These are phyloP conservation scores for Pseudococcus jackbeardsleyi DNA, from an alignment of 2,888 invertebrate genomes.

Conservation along the genomic window DNA sequence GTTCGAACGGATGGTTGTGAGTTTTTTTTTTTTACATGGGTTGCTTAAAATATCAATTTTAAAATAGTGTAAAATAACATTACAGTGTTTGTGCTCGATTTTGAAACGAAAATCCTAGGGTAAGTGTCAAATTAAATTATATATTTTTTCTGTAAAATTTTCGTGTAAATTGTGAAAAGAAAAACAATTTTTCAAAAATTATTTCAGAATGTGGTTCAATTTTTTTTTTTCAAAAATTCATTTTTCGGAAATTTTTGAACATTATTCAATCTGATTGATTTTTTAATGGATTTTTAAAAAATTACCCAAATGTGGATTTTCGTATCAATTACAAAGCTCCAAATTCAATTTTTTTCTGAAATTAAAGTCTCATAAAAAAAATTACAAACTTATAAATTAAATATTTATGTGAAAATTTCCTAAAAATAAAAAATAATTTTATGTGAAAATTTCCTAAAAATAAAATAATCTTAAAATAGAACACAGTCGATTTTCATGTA, in stretches of 20 bases:
- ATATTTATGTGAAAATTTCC: neutral
- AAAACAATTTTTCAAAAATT: neutral
- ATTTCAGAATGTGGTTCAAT: neutral
- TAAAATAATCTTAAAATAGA: neutral
- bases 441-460: neutral
- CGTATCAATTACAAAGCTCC: neutral
- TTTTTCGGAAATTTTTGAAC: neutral
- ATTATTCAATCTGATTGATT: neutral
- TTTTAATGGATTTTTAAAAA: neutral
- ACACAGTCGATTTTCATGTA: neutral
- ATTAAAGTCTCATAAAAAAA: neutral
- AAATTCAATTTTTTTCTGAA: neutral
- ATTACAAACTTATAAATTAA: neutral
- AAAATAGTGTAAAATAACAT: neutral
- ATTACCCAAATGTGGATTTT: neutral
- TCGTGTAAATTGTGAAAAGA: neutral
- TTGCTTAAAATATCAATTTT: neutral
- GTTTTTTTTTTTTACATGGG: neutral
- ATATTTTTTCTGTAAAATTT: neutral
- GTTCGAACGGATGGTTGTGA: slow-evolving; percentile 30
- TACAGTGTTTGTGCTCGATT: neutral
- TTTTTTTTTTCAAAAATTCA: neutral
- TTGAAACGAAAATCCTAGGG: neutral
- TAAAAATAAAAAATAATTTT: neutral
- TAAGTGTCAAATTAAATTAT: neutral